Percentiles rank a stretch among this genome's conserved stretches.
These are phyloP conservation scores for Nibea coibor DNA, from an alignment of 2,113 vertebrate genomes.

Conservation along the genomic window DNA sequence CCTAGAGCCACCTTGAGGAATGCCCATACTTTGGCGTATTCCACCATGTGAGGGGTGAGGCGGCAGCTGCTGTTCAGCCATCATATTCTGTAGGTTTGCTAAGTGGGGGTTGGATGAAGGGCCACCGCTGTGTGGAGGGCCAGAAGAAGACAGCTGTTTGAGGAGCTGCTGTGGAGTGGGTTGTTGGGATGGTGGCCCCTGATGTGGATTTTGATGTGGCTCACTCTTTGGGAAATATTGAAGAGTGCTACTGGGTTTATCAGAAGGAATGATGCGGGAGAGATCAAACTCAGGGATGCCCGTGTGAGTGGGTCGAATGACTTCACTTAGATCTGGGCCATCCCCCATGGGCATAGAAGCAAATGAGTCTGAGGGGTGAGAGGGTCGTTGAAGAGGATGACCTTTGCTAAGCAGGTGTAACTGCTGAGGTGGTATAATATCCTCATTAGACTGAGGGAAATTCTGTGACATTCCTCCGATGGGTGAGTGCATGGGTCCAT, in stretches of 20 bases:
- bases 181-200: slow-evolving; percentile 74
- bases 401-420: slow-evolving; percentile 90
- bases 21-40: slow-evolving; percentile 85
- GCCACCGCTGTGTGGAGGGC: slow-evolving; percentile 66
- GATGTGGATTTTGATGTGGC: slow-evolving; percentile 77
- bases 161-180: slow-evolving; percentile 80
- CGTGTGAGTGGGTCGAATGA: slow-evolving; percentile 92
- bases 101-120: slow-evolving; percentile 94
- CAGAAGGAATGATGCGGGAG: slow-evolving; percentile 97
- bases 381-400: slow-evolving; percentile 79
- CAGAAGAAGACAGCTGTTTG: slow-evolving; percentile 81
- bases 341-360: slow-evolving; percentile 88
- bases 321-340: slow-evolving; percentile 93
- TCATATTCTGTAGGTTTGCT: slow-evolving; percentile 98
- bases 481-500: slow-evolving; percentile 84
- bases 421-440: slow-evolving; percentile 87
- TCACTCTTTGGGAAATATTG: slow-evolving; percentile 98
- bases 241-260: slow-evolving; percentile 98
- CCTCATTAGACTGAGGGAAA: slow-evolving; percentile 88
- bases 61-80: slow-evolving; percentile 92
- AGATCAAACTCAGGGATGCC: slow-evolving; percentile 98
- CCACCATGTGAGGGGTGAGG: slow-evolving; percentile 81
- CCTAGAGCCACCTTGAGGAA: slow-evolving; percentile 82
- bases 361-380: slow-evolving; percentile 82
- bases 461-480: slow-evolving; percentile 81